Evolutionary conservation across 2,113 vertebrate species (phyloP), one percentile per base, ranked within the genome.

Genomic region (Holacanthus passer): DNA sequence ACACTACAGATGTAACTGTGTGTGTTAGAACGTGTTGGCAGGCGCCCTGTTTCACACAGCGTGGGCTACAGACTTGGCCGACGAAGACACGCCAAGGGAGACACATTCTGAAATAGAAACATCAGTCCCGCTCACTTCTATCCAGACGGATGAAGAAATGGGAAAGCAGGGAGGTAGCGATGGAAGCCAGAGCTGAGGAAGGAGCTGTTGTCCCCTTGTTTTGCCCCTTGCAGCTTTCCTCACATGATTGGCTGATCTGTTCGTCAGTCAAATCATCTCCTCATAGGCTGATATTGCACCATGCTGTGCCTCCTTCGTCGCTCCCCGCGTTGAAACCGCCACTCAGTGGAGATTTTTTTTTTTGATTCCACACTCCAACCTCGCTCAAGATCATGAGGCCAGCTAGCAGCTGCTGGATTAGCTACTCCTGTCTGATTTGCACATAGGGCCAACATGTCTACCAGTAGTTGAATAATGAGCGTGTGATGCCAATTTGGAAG

Each of bases 41-140:
- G 78, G 63, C 82, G 13, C 82, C 76, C 53, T 31, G 35, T 65
- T 88, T 87, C 84, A 84, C 86, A 87, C 77, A 78, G 83, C 79
- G 91, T 92, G 86, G 88, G 91, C 86, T 67, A 82, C 79, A 90
- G 92, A 92, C 85, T 89, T 92, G 90, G 88, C 91, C 35, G 79
- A 74, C 12, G 47, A 89, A 89, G 84, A 86, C 85, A 77, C 85
- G 48, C 37, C 45, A 47, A 77, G 80, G 87, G 84, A 92, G 79
- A 87, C 87, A 76, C 81, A 12, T 83, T 86, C 64, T 0, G 73
- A 91, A 91, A 92, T 89, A 85, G 90, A 92, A 91, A 84, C 81
- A 73, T 88, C 81, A 81, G 85, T 60, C 82, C 59, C 13, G 48
- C 81, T 84, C 78, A 24, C 83, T 72, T 86, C 53, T 62, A 73